These are phyloP conservation scores for Poeciliopsis turneri DNA, from an alignment of 2,797 vertebrate species.

Conservation along the genomic window DNA sequence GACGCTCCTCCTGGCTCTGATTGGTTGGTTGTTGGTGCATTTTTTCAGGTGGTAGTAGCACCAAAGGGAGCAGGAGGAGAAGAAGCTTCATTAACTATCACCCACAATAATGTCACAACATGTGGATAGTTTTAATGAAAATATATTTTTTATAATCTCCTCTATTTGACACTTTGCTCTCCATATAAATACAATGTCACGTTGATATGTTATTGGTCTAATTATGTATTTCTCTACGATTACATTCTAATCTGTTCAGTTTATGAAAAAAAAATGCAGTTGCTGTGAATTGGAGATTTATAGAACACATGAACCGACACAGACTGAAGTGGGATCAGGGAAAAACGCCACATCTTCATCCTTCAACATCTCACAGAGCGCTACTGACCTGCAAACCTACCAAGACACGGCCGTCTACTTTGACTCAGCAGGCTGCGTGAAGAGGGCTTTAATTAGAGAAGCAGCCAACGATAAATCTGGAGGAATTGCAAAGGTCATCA, in stretches of 20 bases:
- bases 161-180: conserved; percentile 34
- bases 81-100: too few relatives aligned
- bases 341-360: background rate
- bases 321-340: background rate
- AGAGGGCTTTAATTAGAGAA: background rate
- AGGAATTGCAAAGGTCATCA: background rate
- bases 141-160: background rate
- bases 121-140: too few relatives aligned
- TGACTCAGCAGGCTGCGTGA: background rate
- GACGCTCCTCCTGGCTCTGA: too few relatives aligned
- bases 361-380: background rate
- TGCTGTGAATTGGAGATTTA: background rate
- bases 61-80: too few relatives aligned
- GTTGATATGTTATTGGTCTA: background rate
- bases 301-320: background rate
- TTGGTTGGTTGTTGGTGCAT: too few relatives aligned
- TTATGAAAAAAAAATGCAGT: background rate
- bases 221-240: background rate
- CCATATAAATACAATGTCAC: background rate
- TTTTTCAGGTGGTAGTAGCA: too few relatives aligned
- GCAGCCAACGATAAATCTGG: background rate
- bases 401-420: background rate
- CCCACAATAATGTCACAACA: too few relatives aligned
- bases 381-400: background rate
- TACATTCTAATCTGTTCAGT: background rate